phyloP scores from a whole-genome alignment of 2,113 vertebrate species.

The Ictalurus punctatus region DNA sequence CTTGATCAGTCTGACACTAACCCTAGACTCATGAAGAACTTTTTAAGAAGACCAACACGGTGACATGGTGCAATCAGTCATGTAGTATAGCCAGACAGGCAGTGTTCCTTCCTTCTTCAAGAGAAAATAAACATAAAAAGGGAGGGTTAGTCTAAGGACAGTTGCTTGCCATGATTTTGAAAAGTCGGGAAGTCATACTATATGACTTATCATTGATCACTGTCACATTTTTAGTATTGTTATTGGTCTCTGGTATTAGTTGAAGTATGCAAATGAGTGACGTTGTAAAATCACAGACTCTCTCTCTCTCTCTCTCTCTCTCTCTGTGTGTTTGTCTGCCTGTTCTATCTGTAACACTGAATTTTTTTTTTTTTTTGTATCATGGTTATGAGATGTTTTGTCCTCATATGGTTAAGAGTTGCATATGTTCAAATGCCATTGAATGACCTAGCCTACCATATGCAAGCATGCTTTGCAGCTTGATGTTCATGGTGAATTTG shows the following conservation, averaged over 20 bases:
- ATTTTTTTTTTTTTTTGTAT: not conserved
- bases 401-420: not conserved
- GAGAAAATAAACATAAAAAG: not conserved
- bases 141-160: not conserved
- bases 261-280: not conserved
- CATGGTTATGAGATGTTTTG: not conserved
- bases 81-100: not conserved
- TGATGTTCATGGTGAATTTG: not conserved
- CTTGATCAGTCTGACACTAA: constrained; percentile 49
- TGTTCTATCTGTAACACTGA: not conserved
- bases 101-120: not conserved
- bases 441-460: not conserved
- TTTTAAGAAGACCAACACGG: constrained; percentile 2
- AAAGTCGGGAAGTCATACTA: not conserved
- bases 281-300: not conserved
- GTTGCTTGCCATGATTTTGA: not conserved
- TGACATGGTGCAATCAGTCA: not conserved
- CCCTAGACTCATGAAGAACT: not conserved
- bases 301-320: not conserved
- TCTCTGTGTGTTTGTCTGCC: not conserved
- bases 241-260: not conserved
- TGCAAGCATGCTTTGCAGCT: not conserved
- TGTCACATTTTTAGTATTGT: not conserved
- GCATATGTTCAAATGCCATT: not conserved
- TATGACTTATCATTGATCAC: not conserved